Conservation (phyloP, 2,797 vertebrate genomes). For the Tenualosa ilisha region DNA sequence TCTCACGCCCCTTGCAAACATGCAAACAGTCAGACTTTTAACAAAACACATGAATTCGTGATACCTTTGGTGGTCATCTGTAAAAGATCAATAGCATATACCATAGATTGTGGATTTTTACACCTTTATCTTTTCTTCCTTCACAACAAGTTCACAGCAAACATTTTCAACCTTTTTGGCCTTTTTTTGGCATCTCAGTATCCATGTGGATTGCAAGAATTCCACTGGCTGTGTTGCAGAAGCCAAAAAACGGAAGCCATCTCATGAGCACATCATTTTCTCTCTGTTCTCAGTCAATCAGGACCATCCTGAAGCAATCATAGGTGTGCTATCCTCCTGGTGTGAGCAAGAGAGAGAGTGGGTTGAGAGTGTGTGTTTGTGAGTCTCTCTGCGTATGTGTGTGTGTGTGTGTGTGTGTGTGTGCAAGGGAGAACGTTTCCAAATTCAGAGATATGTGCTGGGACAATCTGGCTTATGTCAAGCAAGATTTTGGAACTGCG, state of each 20-base stretch:
- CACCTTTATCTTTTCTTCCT: background rate
- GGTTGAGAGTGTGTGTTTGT: background rate
- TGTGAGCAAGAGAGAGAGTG: background rate
- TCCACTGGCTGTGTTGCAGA: background rate
- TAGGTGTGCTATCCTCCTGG: background rate
- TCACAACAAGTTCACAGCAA: too few species aligned
- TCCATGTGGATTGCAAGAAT: background rate
- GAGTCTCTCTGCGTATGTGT: too few species aligned
- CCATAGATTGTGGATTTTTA: background rate
- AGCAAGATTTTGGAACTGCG: background rate
- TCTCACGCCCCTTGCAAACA: too few species aligned
- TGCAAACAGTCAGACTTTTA: background rate
- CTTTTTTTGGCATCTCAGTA: background rate
- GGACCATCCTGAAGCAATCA: slow-evolving; percentile 20
- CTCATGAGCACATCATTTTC: slow-evolving; percentile 10
- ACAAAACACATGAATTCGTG: background rate
- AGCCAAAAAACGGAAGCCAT: slow-evolving; percentile 8
- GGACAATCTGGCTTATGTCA: background rate
- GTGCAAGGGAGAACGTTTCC: background rate
- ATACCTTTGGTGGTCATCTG: background rate
- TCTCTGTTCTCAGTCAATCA: background rate
- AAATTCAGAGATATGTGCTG: slow-evolving; percentile 1
- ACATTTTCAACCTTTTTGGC: too few species aligned
- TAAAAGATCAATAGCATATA: background rate
- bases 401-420: too few species aligned